Base-by-base conservation (phyloP, 2,113 vertebrate species). In the Panthera leo region DNA sequence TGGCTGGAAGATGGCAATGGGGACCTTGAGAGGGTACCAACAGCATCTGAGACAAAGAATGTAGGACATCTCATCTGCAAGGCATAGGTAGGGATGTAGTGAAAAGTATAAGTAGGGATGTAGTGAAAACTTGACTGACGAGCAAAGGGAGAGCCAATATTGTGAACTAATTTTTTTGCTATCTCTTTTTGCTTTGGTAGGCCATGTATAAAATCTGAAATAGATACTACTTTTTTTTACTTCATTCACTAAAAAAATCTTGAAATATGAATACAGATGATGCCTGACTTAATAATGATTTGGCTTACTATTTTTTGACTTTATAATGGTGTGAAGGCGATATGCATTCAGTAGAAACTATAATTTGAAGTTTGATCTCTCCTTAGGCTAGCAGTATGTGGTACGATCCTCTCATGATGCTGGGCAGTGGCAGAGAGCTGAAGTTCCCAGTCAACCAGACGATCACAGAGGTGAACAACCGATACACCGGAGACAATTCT, bases 171-270 rank as follows among this genome's bases (percentile, higher is more conserved):
- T 23, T 45, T 55, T 55, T 84, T 18, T 94, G 6, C 13, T 68
- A 23, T n/a, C 7, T 18, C 39, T 36, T 93, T 95, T 63, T 88
- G 25, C 53, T 91, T 71, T 68, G 13, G 4, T 63, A 31, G 31
- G 15, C 25, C 39, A 83, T 75, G 92, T 92, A 51, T 51, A 70
- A 96, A 89, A 73, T 75, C 14, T 70, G n/a, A 93, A 71, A 34
- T 13, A 89, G 16, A 13, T 36, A 63, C 39, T 36, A 45, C 58
- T 71, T 94, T 65, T 53, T 82, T 91, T 91, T 70, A 82, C 42
- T 80, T 71, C 53, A 65, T 94, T 97, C 8, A 51, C 68, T 63
- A 67, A 93, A 91, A 88, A 48, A 83, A 3, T 90, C 45, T 82
- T 68, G 12, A 88, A 87, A 84, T 45, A 4, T 70, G 42, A 21